Conservation (phyloP, 1,140 invertebrate species). For the Xylocopa sonorina region DNA sequence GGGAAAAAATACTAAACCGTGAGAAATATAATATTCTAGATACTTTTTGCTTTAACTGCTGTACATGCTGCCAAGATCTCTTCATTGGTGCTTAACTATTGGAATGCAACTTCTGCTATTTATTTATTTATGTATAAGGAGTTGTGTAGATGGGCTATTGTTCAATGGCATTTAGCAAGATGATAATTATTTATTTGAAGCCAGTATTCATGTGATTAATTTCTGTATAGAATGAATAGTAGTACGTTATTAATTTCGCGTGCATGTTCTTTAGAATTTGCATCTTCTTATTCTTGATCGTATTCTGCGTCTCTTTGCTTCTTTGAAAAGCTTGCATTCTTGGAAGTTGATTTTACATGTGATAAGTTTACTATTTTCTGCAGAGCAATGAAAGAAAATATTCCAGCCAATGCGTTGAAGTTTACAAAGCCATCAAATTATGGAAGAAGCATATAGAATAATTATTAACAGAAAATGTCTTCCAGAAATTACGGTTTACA, state of each 20-base stretch:
- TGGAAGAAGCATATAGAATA: background rate
- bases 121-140: conserved; percentile 12
- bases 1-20: conserved; percentile 4
- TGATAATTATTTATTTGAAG: background rate
- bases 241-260: too few species aligned
- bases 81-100: background rate
- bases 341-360: conserved; percentile 69
- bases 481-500: background rate
- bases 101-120: background rate
- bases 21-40: background rate
- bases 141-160: background rate
- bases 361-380: conserved; percentile 71
- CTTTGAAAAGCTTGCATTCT: background rate
- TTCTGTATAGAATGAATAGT: too few species aligned
- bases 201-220: background rate
- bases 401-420: conserved; percentile 25
- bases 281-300: background rate
- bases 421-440: background rate
- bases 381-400: conserved; percentile 34
- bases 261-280: background rate
- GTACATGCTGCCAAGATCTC: background rate
- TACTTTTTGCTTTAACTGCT: background rate
- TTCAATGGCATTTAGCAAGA: background rate
- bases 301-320: background rate
- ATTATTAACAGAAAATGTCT: conserved; percentile 11